Percentiles rank a stretch among this genome's conserved stretches.
Conservation (phyloP, 2,113 vertebrate genomes). For the Boleophthalmus pectinirostris region DNA sequence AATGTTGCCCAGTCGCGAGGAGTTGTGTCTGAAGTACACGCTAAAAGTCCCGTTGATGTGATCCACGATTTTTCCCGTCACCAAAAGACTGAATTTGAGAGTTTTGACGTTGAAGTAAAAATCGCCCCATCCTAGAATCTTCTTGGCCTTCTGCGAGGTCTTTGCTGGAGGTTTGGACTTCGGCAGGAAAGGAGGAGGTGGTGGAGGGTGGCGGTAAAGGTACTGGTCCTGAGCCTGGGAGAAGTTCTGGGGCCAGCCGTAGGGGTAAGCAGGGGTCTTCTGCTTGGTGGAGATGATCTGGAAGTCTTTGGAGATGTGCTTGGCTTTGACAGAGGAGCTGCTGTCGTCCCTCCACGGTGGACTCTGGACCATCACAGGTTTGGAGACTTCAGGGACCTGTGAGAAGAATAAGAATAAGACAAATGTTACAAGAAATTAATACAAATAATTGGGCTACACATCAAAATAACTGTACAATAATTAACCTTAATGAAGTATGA, state of each 20-base stretch:
- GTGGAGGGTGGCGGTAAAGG: conserved; percentile 40
- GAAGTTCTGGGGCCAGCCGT: conserved; percentile 67
- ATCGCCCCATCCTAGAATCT: conserved; percentile 80
- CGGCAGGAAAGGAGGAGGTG: conserved; percentile 6
- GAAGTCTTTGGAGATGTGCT: conserved; percentile 64
- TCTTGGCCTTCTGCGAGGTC: conserved; percentile 73
- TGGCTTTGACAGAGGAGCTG: conserved; percentile 55
- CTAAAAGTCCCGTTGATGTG: conserved; percentile 81
- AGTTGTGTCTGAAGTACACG: conserved; percentile 81
- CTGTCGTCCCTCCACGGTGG: conserved; percentile 30
- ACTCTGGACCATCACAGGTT: conserved; percentile 28
- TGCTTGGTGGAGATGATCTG: conserved; percentile 71
- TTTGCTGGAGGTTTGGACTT: conserved; percentile 66
- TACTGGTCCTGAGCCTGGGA: conserved; percentile 67
- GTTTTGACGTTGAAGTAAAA: conserved; percentile 80
- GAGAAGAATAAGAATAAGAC: background rate
- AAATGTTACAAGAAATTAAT: background rate
- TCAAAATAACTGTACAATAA: too few relatives aligned
- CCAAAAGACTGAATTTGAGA: conserved; percentile 77
- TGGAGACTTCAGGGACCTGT: conserved; percentile 59
- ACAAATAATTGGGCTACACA: background rate
- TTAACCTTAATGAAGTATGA: background rate
- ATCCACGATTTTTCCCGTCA: conserved; percentile 80
- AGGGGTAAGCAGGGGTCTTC: conserved; percentile 59
- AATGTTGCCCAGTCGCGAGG: conserved; percentile 77